These are phyloP conservation scores for Setophaga coronata DNA, from an alignment of 2,113 vertebrate species.

Conservation along the genomic window DNA sequence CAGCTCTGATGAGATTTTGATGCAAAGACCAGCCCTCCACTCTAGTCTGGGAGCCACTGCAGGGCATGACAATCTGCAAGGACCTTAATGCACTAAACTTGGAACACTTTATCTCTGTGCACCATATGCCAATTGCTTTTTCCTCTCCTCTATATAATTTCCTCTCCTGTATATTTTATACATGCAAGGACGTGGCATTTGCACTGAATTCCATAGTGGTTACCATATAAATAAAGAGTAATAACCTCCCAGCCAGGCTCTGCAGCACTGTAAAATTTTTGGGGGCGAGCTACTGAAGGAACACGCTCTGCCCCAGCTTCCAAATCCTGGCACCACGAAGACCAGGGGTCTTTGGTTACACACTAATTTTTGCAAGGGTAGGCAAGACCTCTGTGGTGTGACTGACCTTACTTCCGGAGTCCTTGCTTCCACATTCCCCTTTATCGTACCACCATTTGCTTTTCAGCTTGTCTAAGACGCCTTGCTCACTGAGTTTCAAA, in stretches of 20 bases:
- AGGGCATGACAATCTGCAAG: not conserved
- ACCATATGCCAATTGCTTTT: not conserved
- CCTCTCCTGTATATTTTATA: not conserved
- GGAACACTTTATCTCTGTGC: not conserved
- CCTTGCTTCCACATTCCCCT: conserved; percentile 96
- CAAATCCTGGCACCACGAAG: conserved; percentile 49
- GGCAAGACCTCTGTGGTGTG: conserved; percentile 79
- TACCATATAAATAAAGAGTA: conserved; percentile 48
- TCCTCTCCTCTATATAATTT: not conserved
- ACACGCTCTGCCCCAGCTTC: conserved; percentile 9
- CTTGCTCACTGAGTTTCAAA: conserved; percentile 99
- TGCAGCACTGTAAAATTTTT: not conserved
- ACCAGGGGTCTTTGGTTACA: conserved; percentile 57
- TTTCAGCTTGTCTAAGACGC: conserved; percentile 99
- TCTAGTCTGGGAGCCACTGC: not conserved
- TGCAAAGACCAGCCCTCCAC: not conserved
- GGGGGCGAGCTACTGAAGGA: not conserved
- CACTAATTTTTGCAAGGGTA: conserved; percentile 73
- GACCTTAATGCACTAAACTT: not conserved
- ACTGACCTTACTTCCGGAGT: conserved; percentile 99
- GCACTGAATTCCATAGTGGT: not conserved
- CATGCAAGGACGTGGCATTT: not conserved
- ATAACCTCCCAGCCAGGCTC: not conserved
- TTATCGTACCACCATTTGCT: conserved; percentile 99
- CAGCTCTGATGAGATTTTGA: not conserved